phyloP scores from a whole-genome alignment of 2,888 invertebrate genomes.

The Calameuta pallipes region DNA sequence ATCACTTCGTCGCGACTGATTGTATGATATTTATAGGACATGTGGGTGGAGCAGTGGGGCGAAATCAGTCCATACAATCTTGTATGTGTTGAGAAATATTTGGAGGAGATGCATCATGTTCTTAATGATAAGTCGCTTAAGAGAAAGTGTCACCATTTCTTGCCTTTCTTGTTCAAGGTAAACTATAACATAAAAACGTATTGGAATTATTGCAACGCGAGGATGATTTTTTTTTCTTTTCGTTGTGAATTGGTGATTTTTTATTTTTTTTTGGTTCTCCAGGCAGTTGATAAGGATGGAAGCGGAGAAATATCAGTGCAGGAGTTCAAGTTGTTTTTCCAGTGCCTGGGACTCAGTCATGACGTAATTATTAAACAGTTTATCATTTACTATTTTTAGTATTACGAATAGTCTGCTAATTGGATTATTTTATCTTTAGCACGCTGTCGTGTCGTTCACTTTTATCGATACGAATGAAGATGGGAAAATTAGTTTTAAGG shows the following conservation, averaged over 20 bases:
- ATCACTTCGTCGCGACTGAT: neutral
- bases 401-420: slow-evolving; percentile 5
- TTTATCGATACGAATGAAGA: slow-evolving; percentile 84
- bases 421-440: slow-evolving; percentile 44
- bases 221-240: neutral
- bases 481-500: slow-evolving; percentile 80
- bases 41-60: slow-evolving; percentile 88
- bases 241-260: slow-evolving; percentile 21
- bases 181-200: slow-evolving; percentile 26
- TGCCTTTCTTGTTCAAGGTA: slow-evolving; percentile 87
- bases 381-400: neutral
- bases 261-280: slow-evolving; percentile 40
- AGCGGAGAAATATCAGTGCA: slow-evolving; percentile 82
- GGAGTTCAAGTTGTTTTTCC: slow-evolving; percentile 86
- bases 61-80: slow-evolving; percentile 84
- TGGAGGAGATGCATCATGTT: slow-evolving; percentile 85
- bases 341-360: slow-evolving; percentile 80
- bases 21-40: slow-evolving; percentile 67
- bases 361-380: slow-evolving; percentile 66
- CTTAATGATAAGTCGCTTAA: slow-evolving; percentile 80
- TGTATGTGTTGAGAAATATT: slow-evolving; percentile 83
- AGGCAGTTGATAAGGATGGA: slow-evolving; percentile 86
- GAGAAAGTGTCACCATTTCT: slow-evolving; percentile 80
- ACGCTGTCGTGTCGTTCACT: slow-evolving; percentile 82
- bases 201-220: neutral